Percentiles rank a stretch among this genome's conserved stretches.
phyloP scores from a whole-genome alignment of 2,113 vertebrate species.

The Pluvialis apricaria region DNA sequence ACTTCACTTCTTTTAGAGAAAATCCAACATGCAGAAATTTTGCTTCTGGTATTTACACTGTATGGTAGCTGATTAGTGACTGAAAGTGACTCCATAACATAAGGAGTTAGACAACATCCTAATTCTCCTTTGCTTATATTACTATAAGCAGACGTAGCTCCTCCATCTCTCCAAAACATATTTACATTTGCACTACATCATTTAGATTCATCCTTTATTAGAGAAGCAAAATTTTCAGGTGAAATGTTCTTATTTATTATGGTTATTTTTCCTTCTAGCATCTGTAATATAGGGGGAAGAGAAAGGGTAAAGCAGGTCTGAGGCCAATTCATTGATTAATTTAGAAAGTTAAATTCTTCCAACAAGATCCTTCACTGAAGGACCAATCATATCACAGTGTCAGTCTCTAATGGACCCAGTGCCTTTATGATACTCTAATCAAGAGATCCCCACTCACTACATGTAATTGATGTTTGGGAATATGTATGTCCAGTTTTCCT shows the following conservation, averaged over 20 bases:
- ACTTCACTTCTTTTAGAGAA: background rate
- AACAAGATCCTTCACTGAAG: background rate
- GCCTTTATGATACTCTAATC: background rate
- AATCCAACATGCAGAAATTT: background rate
- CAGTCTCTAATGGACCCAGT: background rate
- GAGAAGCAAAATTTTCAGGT: background rate
- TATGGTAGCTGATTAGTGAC: background rate
- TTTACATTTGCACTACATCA: background rate
- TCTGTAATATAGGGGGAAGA: background rate
- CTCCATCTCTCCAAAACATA: background rate
- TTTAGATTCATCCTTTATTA: background rate
- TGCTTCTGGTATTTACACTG: background rate
- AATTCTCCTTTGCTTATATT: background rate
- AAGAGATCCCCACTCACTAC: background rate
- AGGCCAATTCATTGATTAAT: background rate
- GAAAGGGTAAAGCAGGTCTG: background rate
- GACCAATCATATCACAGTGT: background rate
- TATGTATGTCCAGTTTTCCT: background rate
- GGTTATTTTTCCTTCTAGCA: background rate
- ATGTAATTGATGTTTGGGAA: background rate
- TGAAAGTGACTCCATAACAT: background rate
- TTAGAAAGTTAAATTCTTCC: background rate
- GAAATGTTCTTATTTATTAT: background rate
- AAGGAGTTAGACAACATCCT: background rate
- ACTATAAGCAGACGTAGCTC: background rate